Conservation (phyloP, 2,888 invertebrate genomes). For the Elmis aenea region DNA sequence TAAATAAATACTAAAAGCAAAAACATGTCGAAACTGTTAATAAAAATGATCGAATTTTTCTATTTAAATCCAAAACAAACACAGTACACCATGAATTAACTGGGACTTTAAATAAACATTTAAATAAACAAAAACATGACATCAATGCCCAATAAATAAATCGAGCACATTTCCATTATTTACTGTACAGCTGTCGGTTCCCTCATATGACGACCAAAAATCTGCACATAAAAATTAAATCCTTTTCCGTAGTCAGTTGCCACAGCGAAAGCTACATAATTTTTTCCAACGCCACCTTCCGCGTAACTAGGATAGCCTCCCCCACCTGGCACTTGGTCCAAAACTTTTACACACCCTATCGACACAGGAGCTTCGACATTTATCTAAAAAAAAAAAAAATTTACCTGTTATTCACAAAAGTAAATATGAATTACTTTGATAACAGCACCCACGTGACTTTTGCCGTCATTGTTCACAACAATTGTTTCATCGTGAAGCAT, state of each 20-base stretch:
- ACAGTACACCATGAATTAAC: no score
- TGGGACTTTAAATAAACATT: no score
- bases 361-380: slow-evolving; percentile 42
- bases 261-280: slow-evolving; percentile 45
- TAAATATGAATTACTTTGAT: slow-evolving; percentile 32
- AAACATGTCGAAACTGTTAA: no score
- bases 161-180: no score
- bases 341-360: slow-evolving; percentile 45
- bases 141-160: no score
- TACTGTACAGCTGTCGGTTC: no score
- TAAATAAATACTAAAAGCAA: no score
- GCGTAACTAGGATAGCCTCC: slow-evolving; percentile 36
- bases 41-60: no score
- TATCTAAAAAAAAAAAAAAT: slow-evolving; percentile 34
- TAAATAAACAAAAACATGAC: no score
- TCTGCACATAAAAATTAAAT: slow-evolving; percentile 47
- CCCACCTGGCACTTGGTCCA: slow-evolving; percentile 37
- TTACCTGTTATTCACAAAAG: slow-evolving; percentile 4
- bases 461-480: slow-evolving; percentile 43
- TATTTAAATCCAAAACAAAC: no score
- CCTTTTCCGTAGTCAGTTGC: slow-evolving; percentile 46
- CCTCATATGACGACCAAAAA: slow-evolving; percentile 36
- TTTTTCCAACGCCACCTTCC: slow-evolving; percentile 45
- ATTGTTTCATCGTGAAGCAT: slow-evolving; percentile 44
- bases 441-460: slow-evolving; percentile 41